Evolutionary conservation across 2,888 invertebrate species (phyloP), one percentile per base, ranked within the genome.

Genomic region (Physocephala rufipes): DNA sequence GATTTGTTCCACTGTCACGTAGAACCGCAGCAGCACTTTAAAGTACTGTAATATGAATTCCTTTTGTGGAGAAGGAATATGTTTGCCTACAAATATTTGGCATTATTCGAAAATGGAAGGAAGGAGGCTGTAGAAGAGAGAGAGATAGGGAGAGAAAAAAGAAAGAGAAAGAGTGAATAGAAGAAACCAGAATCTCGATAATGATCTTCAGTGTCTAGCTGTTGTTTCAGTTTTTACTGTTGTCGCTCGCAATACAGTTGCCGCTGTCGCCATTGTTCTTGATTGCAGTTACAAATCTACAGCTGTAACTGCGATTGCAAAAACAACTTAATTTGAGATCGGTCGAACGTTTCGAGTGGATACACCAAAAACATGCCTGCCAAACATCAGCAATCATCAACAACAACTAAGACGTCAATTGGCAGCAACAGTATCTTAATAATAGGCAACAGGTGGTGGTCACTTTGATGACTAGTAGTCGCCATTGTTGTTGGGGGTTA

Each of bases 261-360:
- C 71, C 73, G 75, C 74, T 74, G 74, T 72, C 74, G 71, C 70
- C 53, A 66, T 73, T 74, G 36, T 19, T 69, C 43, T 19, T 69
- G 51, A 65, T 58, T 53, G 71, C 83, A 82, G 80, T 82, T 82
- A 79, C 82, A 82, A 82, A 75, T 76, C 73, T 61, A 36, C 36
- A 9, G 9, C 4, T 36, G 36, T 36, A 36, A 36, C 36, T 36
- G 36, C 36, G 36, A 36, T 36, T 4, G 66, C 70, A 70, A 62
- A 67, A 49, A 26, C 53, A 74, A 71, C 66, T 70, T 72, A 68
- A 72, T 72, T 72, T 71, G 63, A 66, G 43, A 66, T 67, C 72
- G 30, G 73, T 9, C 78, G 76, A 36, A 9, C 36, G 36, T 9
- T 36, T 36, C 36, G 36, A 80, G 81, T 79, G 76, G 77, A 74